Base-by-base conservation (phyloP, 2,888 invertebrate species). In the Sarcophaga subvicina region DNA sequence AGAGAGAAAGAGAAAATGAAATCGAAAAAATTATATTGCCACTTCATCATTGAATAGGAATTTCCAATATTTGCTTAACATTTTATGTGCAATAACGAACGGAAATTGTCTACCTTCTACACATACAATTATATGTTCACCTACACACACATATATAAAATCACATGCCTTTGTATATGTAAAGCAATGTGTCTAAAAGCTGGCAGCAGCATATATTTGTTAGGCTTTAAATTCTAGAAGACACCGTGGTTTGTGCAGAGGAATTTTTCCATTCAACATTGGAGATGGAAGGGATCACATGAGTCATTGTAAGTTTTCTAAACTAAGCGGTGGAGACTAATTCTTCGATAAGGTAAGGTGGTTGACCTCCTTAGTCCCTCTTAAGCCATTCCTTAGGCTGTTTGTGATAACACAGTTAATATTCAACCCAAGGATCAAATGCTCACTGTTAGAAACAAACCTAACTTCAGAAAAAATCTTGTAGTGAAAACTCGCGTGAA, bases 1-100 rank as follows among this genome's bases (percentile, higher is more conserved):
- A 72, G 59, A 17, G 49, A n/a, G 60, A 47, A 14, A 54, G 5
- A 12, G 3, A 20, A 73, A 79, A 27, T 78, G 37, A 37, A 37
- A 63, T 71, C 20, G 60, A 73, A 87, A 84, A 37, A 87, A 87
- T 78, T 84, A 75, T 87, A 84, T 80, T 87, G 87, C 81, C 84
- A 84, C 81, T 87, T 87, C 81, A 87, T 87, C 84, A 87, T 82
- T 84, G 84, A 87, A 87, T 82, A 76, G 81, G 81, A 87, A 82
- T 82, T 84, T 84, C 87, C 87, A 84, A 84, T 87, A 87, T 87
- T 87, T 87, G 84, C 81, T 84, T 80, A 87, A 76, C 81, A 84
- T 87, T 84, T 87, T 84, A 78, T 84, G 83, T 87, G 83, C 81
- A 81, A 87, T 87, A 87, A 87, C 78, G 87, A 87, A 84, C 80